Base-by-base conservation (phyloP, 2,113 vertebrate genomes). In the Elachura formosa region DNA sequence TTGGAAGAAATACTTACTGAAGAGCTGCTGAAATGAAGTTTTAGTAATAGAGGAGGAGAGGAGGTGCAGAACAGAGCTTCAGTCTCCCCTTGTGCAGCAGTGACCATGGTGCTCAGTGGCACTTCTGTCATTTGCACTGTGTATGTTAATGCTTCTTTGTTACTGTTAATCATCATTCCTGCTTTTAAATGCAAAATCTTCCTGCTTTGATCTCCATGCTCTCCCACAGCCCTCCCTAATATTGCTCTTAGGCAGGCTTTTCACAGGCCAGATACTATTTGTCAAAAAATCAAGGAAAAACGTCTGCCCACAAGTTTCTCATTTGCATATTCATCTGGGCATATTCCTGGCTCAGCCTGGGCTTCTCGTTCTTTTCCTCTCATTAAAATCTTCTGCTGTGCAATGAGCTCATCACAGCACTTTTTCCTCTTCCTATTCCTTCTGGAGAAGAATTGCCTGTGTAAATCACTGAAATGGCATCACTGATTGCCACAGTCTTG, bases 401-500 rank as follows among this genome's bases (percentile, higher is more conserved):
- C 87, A 84, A 23, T 92, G 93, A 96, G 79, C 71, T 95, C 82
- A 86, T 80, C 5, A 45, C 92, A 86, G 87, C 72, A 49, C 71
- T 93, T 93, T 93, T 43, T 72, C 58, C 74, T 69, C 40, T 89
- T 41, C 38, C 69, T 11, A 2, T 87, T 90, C 92, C 90, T 93
- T 67, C 71, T 80, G 67, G 63, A 83, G 88, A 63, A 91, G 93
- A 59, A 74, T 77, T 7, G 33, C 48, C 31, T 17, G 55, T 93
- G 85, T 96, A 96, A 96, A 96, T 96, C 94, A 96, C 68, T 85
- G 93, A 59, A 88, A 88, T 80, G 92, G 90, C 91, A 94, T 76
- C 31, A 7, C 85, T 95, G 87, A 91, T 90, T 80, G 78, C 92
- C 79, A 90, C 85, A 61, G 93, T 40, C 87, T 59, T 55, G 72